These are phyloP conservation scores for Drosophila cracens DNA, from an alignment of 2,888 invertebrate species.

Conservation along the genomic window DNA sequence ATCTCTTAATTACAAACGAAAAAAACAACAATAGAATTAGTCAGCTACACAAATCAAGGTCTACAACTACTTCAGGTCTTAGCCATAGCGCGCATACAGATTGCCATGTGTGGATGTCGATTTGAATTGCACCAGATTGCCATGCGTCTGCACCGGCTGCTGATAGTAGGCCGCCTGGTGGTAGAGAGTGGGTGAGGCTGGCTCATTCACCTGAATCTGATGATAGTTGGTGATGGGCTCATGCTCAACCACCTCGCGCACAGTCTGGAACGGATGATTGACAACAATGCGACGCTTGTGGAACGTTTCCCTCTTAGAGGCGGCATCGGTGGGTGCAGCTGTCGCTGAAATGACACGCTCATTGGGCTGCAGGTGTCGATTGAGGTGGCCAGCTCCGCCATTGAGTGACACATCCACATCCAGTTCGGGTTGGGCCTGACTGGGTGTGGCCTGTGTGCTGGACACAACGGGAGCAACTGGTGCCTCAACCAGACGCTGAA, in stretches of 20 bases:
- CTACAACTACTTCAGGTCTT: slow-evolving; percentile 8
- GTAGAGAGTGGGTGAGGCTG: slow-evolving; percentile 82
- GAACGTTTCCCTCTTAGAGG: slow-evolving; percentile 86
- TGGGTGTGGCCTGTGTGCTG: slow-evolving; percentile 57
- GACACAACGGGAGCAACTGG: slow-evolving; percentile 38
- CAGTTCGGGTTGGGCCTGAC: slow-evolving; percentile 38
- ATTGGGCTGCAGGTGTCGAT: slow-evolving; percentile 83
- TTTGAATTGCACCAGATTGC: slow-evolving; percentile 66
- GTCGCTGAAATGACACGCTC: slow-evolving; percentile 87
- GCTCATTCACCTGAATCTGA: slow-evolving; percentile 86
- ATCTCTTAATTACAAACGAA: slow-evolving; percentile 26
- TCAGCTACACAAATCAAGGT: slow-evolving; percentile 37
- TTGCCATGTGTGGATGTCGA: slow-evolving; percentile 62
- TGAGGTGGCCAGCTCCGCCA: slow-evolving; percentile 83
- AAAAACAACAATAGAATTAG: slow-evolving; percentile 39
- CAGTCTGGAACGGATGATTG: slow-evolving; percentile 87
- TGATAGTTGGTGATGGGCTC: slow-evolving; percentile 87
- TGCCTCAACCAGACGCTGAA: slow-evolving; percentile 86
- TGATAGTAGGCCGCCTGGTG: slow-evolving; percentile 76
- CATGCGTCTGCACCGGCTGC: slow-evolving; percentile 71
- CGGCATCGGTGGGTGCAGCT: slow-evolving; percentile 86
- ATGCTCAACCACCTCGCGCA: slow-evolving; percentile 87
- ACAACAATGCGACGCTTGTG: slow-evolving; percentile 88
- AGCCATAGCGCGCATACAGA: slow-evolving; percentile 53
- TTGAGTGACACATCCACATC: slow-evolving; percentile 80